Base-by-base conservation (phyloP, 1,140 invertebrate genomes). In the Tribolium castaneum region DNA sequence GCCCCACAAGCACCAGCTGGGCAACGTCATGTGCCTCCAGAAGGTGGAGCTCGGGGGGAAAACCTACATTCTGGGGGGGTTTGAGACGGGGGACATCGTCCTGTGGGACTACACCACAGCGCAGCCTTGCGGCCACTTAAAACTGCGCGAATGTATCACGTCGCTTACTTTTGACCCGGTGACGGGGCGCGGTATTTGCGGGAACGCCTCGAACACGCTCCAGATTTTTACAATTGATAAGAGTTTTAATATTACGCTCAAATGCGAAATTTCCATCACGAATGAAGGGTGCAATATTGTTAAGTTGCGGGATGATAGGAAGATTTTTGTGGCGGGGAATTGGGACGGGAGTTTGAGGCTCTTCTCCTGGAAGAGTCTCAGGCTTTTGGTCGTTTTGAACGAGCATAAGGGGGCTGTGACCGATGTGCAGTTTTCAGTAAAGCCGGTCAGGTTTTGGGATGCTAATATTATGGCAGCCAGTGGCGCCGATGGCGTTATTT, bases 291-390 rank as follows among this genome's bases (percentile, higher is more conserved):
- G 92, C 25, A 92, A 92, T 83, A 89, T 89, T 79, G 87, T 95
- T n/a, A 88, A 89, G 77, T 90, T 94, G 56, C 88, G 94, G 73
- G 82, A 87, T 0, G 94, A 96, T 87, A 89, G 91, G 7, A 95
- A 93, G 86, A 91, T 96, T 4, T 92, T 96, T 83, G 91, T 91
- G 14, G 88, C 90, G 16, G 94, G 91, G 35, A 92, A 94, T 14
- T 95, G 93, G 92, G 95, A 96, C 84, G 91, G 91, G 3, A 90
- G 91, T 59, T 88, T 96, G 50, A 88, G 94, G 82, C 89, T 96
- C 78, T 96, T 93, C 85, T 93, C 94, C 3, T 93, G 93, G 91
- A 95, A 94, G 84, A 93, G 90, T 73, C 85, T 95, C 6, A 89
- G 92, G 56, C 90, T 92, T 2, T 84, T 97, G 59, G 95, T 92